Base-by-base conservation (phyloP, 2,797 vertebrate genomes). In the Sus cebifrons region DNA sequence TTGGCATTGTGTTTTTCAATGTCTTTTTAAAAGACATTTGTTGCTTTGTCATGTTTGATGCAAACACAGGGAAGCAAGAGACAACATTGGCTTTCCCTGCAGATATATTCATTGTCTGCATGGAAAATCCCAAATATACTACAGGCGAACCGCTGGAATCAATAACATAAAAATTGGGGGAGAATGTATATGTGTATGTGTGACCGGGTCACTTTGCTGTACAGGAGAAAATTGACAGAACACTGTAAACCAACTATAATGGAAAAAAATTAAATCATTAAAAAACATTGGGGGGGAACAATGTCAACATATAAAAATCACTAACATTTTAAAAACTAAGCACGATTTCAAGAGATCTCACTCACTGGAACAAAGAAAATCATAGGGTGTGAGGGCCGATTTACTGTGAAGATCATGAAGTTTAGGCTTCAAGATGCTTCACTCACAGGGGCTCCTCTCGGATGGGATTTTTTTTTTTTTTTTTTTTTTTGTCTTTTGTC, bases 31-130 rank as follows among this genome's bases (percentile, higher is more conserved):
- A 81, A 74, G 6, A 40, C 12, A 49, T 23, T 77, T 70, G 18
- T 44, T 88, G 49, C 14, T 93, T 90, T 40, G 12, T 58, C 40
- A 56, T n/a, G 14, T 89, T 92, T 92, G 62, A 91, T 14, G 65
- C 29, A 56, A 83, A 77, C 29, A n/a, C 25, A 68, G 36, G 36
- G 79, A 90, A 91, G 1, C 12, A 60, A 88, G 13, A 79, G 67
- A 62, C 27, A 78, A 2, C 8, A 23, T 12, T 88, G 78, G 1
- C 23, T 1, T 88, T 81, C 8, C 13, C 52, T 67, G 52, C 25
- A 40, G 62, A 52, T 60, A 40, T 81, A 18, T 25, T 65, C 44
- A 68, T 71, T 86, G 17, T 81, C 92, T 62, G 29, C 36, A 0
- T 70, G 60, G 65, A 56, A 79, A 93, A 85, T 5, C 18, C 21